Percentiles rank a stretch among this genome's conserved stretches.
These are phyloP conservation scores for Macroramphosus scolopax DNA, from an alignment of 2,797 vertebrate species.

Conservation along the genomic window DNA sequence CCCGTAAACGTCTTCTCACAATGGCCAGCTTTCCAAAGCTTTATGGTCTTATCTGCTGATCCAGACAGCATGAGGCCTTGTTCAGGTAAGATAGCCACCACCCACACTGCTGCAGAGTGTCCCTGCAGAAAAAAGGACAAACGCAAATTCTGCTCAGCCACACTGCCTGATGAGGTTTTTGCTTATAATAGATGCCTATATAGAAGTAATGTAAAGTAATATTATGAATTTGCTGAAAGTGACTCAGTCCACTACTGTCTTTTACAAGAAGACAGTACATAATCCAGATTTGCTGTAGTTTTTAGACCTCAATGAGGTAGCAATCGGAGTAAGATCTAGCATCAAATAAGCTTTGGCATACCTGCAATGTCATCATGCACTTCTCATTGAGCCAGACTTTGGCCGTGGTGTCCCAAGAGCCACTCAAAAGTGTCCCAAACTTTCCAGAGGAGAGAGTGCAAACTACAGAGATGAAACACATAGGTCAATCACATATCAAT, in stretches of 20 bases:
- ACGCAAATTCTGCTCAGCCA: slow-evolving; percentile 3
- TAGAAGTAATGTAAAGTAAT: too few species aligned
- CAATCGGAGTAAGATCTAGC: too few species aligned
- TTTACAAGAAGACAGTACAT: too few species aligned
- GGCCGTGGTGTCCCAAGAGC: slow-evolving; percentile 97
- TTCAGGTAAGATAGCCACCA: slow-evolving; percentile 91
- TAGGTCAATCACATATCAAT: too few species aligned
- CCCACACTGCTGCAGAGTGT: slow-evolving; percentile 94
- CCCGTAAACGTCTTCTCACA: slow-evolving; percentile 91
- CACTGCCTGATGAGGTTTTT: not conserved
- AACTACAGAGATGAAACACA: slow-evolving; percentile 72
- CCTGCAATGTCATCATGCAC: slow-evolving; percentile 99
- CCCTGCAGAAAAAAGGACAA: slow-evolving; percentile 75
- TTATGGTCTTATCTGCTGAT: slow-evolving; percentile 96
- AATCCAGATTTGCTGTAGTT: too few species aligned
- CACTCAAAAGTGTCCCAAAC: slow-evolving; percentile 95
- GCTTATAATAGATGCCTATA: too few species aligned
- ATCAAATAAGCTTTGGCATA: slow-evolving; percentile 46
- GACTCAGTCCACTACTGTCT: too few species aligned
- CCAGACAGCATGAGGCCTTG: slow-evolving; percentile 96
- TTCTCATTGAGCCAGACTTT: slow-evolving; percentile 98
- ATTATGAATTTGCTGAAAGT: too few species aligned
- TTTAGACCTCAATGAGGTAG: too few species aligned
- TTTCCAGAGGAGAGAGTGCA: slow-evolving; percentile 95
- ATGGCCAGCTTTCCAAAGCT: slow-evolving; percentile 94